Conservation (phyloP, 2,888 invertebrate genomes). For the Himalopsyche japonica region DNA sequence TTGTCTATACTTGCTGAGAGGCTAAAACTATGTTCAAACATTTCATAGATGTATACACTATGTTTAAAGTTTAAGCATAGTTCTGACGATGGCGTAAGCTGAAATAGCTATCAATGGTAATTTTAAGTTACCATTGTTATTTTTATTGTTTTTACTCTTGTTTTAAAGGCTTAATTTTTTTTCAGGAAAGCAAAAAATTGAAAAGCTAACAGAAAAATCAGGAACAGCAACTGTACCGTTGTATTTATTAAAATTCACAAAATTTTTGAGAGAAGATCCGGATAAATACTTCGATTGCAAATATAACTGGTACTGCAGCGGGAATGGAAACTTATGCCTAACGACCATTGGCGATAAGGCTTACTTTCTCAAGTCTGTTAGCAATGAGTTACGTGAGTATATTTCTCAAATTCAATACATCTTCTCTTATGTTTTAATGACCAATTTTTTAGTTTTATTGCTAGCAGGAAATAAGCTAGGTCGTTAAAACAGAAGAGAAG, state of each 20-base stretch:
- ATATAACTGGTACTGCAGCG: conserved; percentile 58
- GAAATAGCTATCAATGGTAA: too few species aligned
- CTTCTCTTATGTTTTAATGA: not conserved
- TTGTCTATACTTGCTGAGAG: too few species aligned
- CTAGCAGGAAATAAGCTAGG: too few species aligned
- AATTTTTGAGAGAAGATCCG: conserved; percentile 50
- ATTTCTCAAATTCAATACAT: not conserved
- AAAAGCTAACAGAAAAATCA: not conserved
- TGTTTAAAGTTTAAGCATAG: too few species aligned
- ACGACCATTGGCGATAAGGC: conserved; percentile 47
- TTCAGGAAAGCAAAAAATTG: conserved; percentile 4
- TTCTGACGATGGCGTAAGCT: too few species aligned
- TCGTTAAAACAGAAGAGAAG: too few species aligned
- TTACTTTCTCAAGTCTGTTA: conserved; percentile 51
- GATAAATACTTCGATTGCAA: conserved; percentile 50
- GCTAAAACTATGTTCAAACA: too few species aligned
- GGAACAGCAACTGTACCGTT: conserved; percentile 44
- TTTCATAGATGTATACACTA: too few species aligned
- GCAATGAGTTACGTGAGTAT: conserved; percentile 52
- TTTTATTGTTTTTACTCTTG: too few species aligned
- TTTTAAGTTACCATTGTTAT: too few species aligned
- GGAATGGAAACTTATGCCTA: conserved; percentile 52
- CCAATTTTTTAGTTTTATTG: conserved; percentile 5
- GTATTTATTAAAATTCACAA: conserved; percentile 49
- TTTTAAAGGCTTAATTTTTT: not conserved